Base-by-base conservation (phyloP, 2,888 invertebrate species). In the Drosophila tanythrix region DNA sequence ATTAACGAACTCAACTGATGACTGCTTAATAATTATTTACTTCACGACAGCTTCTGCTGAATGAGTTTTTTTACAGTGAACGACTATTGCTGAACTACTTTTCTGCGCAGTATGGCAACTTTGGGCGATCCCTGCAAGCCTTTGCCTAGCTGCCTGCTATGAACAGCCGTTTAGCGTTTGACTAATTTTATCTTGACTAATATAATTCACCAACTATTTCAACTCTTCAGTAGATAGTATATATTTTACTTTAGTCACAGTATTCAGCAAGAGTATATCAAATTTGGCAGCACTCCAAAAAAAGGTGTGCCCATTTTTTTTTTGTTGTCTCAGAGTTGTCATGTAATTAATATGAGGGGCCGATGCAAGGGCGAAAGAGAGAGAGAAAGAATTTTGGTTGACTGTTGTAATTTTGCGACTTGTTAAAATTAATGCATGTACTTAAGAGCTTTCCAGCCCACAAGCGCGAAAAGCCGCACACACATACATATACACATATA, bases 381-480 rank as follows among this genome's bases (percentile, higher is more conserved):
- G 18, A 18, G 29, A 25, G 38, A 53, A 25, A 48, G 55, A 33
- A 33, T 50, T 56, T 36, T 63, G 13, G 21, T 53, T 53, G 40
- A 15, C 59, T 46, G 55, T 73, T 74, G 59, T 73, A 56, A 79
- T 78, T 58, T 66, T 51, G 68, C 61, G 76, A 81, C 81, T 66
- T 77, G 79, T 74, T 81, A 57, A 78, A 81, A 74, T 70, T 79
- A 81, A 74, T 83, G 76, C 65, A 65, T 71, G 71, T 70, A 71
- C 84, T 81, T 81, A 79, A 72, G 67, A 68, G 84, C 82, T 81
- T 82, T 80, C n/a, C 58, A 31, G 63, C 40, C 58, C 63, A 55
- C 67, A 60, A 27, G 25, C 31, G 18, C 36, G 29, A 18, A 31
- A 38, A 29, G 21, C 10, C 18, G 21, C 21, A 33, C 25, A 38